These are phyloP conservation scores for Nerophis lumbriciformis DNA, from an alignment of 2,113 vertebrate species.

Conservation along the genomic window DNA sequence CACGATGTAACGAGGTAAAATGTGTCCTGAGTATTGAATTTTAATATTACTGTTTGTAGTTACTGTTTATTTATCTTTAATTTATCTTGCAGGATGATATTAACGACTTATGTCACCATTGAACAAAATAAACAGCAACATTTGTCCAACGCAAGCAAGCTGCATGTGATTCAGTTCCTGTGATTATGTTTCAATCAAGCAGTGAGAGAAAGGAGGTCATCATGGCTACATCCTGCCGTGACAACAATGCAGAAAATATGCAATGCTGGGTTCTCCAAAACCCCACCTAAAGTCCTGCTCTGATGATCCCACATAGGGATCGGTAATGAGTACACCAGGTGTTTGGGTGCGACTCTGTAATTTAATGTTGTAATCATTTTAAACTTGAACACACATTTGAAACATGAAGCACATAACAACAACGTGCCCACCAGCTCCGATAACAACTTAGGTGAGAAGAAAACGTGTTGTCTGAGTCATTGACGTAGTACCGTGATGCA, in stretches of 20 bases:
- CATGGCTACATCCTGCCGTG: background rate
- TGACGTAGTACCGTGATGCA: background rate
- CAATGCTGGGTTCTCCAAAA: background rate
- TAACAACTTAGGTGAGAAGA: background rate
- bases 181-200: conserved; percentile 1
- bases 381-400: background rate
- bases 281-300: background rate
- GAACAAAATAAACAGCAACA: background rate
- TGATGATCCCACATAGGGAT: background rate
- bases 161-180: background rate
- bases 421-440: background rate
- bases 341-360: conserved; percentile 1
- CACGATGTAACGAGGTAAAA: too few species aligned
- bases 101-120: too few species aligned
- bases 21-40: too few species aligned
- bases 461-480: conserved; percentile 1
- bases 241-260: conserved; percentile 3
- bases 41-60: too few species aligned
- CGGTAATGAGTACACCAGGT: conserved; percentile 4
- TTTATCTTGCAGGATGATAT: too few species aligned
- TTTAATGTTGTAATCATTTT: background rate
- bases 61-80: too few species aligned
- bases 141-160: background rate
- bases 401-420: conserved; percentile 4
- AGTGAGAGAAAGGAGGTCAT: background rate